A percentile compares a stretch with the other conserved stretches of the same genome.
phyloP scores from a whole-genome alignment of 2,113 vertebrate genomes.

The Campylomormyrus numenius region DNA sequence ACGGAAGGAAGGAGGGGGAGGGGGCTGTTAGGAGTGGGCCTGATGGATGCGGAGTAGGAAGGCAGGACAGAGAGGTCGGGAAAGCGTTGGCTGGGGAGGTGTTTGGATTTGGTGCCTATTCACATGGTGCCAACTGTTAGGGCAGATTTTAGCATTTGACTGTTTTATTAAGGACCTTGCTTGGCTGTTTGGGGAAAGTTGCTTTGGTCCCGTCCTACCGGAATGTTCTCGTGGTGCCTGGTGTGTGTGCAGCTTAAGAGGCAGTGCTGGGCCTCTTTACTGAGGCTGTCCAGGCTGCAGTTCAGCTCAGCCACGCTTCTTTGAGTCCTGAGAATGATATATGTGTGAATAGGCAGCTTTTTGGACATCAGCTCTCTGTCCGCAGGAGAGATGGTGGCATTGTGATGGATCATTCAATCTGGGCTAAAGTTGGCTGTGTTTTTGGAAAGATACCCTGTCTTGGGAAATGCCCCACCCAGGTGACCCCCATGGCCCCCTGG shows the following conservation, averaged over 20 bases:
- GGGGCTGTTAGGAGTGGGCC: neutral
- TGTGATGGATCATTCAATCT: neutral
- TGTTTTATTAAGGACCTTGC: neutral
- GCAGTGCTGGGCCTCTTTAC: neutral
- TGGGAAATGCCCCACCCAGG: neutral
- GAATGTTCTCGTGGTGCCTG: neutral
- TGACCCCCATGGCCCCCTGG: neutral
- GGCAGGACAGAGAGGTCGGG: constrained; percentile 30
- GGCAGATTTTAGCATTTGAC: neutral
- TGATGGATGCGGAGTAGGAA: constrained; percentile 16
- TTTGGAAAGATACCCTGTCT: neutral
- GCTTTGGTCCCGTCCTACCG: neutral
- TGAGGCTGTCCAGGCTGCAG: neutral
- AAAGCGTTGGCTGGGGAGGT: constrained; percentile 31
- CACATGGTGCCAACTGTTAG: neutral
- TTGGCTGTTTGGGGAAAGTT: neutral
- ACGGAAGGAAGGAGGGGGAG: neutral
- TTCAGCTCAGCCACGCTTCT: neutral
- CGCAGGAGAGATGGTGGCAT: neutral
- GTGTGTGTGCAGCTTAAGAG: neutral
- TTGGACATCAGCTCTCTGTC: neutral
- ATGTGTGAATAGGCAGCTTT: neutral
- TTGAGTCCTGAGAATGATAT: neutral
- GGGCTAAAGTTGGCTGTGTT: neutral
- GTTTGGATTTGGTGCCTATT: neutral